Conservation (phyloP, 2,888 invertebrate genomes). For the Halictus ligatus region DNA sequence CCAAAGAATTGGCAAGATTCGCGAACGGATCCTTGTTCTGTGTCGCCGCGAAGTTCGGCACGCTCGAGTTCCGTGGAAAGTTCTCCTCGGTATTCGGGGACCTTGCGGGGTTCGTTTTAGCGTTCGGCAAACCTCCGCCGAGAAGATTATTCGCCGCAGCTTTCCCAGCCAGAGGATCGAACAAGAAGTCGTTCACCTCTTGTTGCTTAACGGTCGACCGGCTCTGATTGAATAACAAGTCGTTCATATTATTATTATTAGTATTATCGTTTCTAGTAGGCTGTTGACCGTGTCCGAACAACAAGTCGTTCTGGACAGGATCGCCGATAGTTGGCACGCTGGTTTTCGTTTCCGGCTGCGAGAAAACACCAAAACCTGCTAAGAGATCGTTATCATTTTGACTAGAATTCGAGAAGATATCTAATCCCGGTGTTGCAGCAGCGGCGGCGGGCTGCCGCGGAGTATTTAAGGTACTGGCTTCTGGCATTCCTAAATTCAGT, state of each 20-base stretch:
- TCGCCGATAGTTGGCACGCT: slow-evolving; percentile 64
- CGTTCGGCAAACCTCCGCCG: slow-evolving; percentile 82
- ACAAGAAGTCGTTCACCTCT: slow-evolving; percentile 73
- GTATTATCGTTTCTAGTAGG: slow-evolving; percentile 59
- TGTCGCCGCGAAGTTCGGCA: slow-evolving; percentile 85
- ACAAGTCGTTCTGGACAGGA: slow-evolving; percentile 69
- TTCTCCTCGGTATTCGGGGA: slow-evolving; percentile 74
- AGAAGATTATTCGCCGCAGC: slow-evolving; percentile 63
- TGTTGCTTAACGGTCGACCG: slow-evolving; percentile 49
- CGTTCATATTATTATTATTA: slow-evolving; percentile 68
- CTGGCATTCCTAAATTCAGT: slow-evolving; percentile 79
- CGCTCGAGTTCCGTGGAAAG: slow-evolving; percentile 85
- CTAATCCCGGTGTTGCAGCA: slow-evolving; percentile 70
- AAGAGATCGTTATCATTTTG: slow-evolving; percentile 78
- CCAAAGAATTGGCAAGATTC: slow-evolving; percentile 86
- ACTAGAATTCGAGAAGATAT: slow-evolving; percentile 79
- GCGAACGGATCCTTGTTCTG: slow-evolving; percentile 89
- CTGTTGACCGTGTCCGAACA: slow-evolving; percentile 72
- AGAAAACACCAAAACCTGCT: slow-evolving; percentile 78
- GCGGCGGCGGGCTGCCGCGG: slow-evolving; percentile 54
- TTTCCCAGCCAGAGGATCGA: slow-evolving; percentile 78
- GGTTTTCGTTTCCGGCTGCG: slow-evolving; percentile 65
- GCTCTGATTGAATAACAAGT: slow-evolving; percentile 74
- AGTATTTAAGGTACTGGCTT: slow-evolving; percentile 59
- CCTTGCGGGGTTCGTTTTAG: slow-evolving; percentile 59